Conservation (phyloP, 2,797 vertebrate species). For the Rhyacichthys aspro region DNA sequence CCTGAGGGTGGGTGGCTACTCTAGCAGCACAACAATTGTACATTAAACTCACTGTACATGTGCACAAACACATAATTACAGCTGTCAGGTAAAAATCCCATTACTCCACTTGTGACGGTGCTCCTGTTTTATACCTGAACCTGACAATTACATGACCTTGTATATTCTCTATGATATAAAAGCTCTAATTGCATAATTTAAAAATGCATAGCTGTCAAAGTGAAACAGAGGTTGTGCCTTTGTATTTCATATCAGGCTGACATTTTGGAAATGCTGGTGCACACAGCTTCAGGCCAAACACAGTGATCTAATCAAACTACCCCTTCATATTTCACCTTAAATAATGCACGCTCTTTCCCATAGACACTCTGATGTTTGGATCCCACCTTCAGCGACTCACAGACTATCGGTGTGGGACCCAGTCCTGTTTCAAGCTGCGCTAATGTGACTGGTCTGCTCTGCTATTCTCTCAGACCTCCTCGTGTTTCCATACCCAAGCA, state of each 20-base stretch:
- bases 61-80: conserved; percentile 51
- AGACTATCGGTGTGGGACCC: conserved; percentile 46
- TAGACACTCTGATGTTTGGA: conserved; percentile 36
- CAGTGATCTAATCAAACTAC: conserved; percentile 46
- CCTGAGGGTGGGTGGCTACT: conserved; percentile 52
- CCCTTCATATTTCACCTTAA: conserved; percentile 36
- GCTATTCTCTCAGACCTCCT: conserved; percentile 64
- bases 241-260: conserved; percentile 40
- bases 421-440: conserved; percentile 49
- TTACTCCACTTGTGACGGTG: conserved; percentile 32
- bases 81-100: conserved; percentile 48
- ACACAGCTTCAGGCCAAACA: conserved; percentile 38
- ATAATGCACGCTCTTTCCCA: conserved; percentile 60
- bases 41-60: conserved; percentile 47
- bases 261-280: conserved; percentile 33
- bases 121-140: conserved; percentile 34
- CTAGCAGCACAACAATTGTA: conserved; percentile 38
- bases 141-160: conserved; percentile 50
- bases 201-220: conserved; percentile 22
- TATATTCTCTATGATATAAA: conserved; percentile 10
- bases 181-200: conserved; percentile 24
- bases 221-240: conserved; percentile 33
- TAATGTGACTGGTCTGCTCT: conserved; percentile 42
- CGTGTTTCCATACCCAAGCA: conserved; percentile 22
- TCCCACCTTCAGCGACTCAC: conserved; percentile 62